Evolutionary conservation across 1,140 invertebrate genomes (phyloP), one percentile per base, ranked within the genome.

Genomic region (Apis dorsata): DNA sequence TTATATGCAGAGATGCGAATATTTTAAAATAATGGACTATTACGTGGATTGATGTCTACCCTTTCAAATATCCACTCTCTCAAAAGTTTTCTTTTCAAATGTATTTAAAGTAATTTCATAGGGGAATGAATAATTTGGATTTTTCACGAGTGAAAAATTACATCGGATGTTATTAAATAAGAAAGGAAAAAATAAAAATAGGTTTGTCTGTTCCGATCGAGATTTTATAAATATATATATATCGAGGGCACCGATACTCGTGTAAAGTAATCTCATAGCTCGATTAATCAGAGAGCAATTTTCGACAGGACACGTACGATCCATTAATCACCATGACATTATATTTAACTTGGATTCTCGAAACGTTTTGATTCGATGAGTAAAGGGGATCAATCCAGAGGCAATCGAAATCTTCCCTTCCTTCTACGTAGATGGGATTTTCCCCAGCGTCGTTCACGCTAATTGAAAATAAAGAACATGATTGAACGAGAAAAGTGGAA

Each of bases 401-500:
- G n/a, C 70, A 55, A 74, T 75, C 62, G 80, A 76, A 77, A 69
- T 76, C 63, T 49, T 68, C n/a, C 55, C 11, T 57, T 8, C 79
- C 11, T 49, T 8, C 79, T 73, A n/a, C 73, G 73, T 62, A 63
- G 69, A 51, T 74, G 60, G 51, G 51, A 65, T 74, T 57, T 34
- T 53, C 19, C n/a, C n/a, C n/a, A n/a, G 72, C 73, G 21, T 66
- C 55, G 55, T 44, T 49, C 72, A 28, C 63, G 63, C 62, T 81
- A 76, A 81, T 68, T 76, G 80, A 81, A 80, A 80, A 81, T 68
- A 74, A 80, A 79, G 78, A 72, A 62, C 24, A 49, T n/a, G 70
- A 84, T 81, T 51, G 19, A 15, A 74, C 70, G 44, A 0, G 44
- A 28, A 19, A 66, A n/a, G 24, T 19, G 71, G 53, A 73, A 34